These are phyloP conservation scores for Lycia hirtaria DNA, from an alignment of 2,888 invertebrate species.

Conservation along the genomic window DNA sequence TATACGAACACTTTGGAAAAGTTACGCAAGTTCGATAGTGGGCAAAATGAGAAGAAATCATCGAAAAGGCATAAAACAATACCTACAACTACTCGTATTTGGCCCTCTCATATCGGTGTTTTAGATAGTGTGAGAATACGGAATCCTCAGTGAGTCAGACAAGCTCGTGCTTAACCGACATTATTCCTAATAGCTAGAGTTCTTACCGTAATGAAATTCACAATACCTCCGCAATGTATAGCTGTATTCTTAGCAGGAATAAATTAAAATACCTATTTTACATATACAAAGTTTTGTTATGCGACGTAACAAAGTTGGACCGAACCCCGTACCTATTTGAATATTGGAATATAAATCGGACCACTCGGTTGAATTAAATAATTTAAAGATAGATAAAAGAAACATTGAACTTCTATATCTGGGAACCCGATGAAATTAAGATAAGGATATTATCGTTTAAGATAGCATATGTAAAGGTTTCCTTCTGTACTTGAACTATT, in stretches of 20 bases:
- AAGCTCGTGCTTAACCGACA: no score
- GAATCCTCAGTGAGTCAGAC: no score
- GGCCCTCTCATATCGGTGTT: no score
- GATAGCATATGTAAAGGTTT: neutral
- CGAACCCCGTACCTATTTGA: slow-evolving; percentile 77
- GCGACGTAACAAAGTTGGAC: slow-evolving; percentile 70
- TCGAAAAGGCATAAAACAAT: no score
- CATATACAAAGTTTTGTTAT: slow-evolving; percentile 62
- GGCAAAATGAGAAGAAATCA: no score
- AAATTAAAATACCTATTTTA: slow-evolving; percentile 66
- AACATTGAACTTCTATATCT: slow-evolving; percentile 36
- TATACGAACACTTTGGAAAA: no score
- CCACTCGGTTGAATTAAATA: slow-evolving; percentile 53
- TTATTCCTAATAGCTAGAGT: neutral
- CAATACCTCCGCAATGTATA: slow-evolving; percentile 3
- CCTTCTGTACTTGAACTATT: neutral
- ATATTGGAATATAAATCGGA: slow-evolving; percentile 76
- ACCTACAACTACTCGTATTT: no score
- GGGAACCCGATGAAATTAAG: slow-evolving; percentile 23
- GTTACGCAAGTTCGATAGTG: no score
- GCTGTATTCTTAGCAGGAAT: slow-evolving; percentile 32
- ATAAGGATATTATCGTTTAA: slow-evolving; percentile 17
- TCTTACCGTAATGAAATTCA: neutral
- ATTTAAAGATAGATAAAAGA: slow-evolving; percentile 42
- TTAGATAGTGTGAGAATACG: no score